Base-by-base conservation (phyloP, 2,797 vertebrate species). In the Bradypodion ventrale region DNA sequence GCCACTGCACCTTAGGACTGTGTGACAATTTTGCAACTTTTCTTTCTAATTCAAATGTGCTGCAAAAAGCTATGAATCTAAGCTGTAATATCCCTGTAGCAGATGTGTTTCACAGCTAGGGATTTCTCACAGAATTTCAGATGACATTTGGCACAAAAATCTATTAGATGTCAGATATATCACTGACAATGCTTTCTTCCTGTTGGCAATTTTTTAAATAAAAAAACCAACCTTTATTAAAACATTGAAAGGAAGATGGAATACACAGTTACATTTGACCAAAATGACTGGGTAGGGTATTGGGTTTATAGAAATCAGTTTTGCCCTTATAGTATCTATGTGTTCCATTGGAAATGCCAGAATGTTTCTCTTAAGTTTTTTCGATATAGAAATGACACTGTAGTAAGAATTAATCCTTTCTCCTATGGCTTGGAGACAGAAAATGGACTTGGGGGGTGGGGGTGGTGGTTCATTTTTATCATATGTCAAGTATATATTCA, bases 221-320 rank as follows among this genome's bases (percentile, higher is more conserved):
- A n/a, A 23, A 40, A 83, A 78, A 32, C 21, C 44, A 44, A 80
- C 15, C 40, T 90, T 83, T 91, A 87, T 92, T 86, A 78, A 90
- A 83, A 12, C 1, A 66, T 29, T 78, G 72, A 1, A 59, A 16
- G 40, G 78, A 85, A 59, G 72, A 2, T 29, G 0, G 0, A 9
- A 63, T 42, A 23, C 42, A 75, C 46, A 68, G n/a, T 42, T 60
- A 25, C 1, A 74, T 81, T 87, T 86, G 23, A 80, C 40, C 23
- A 44, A 9, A 84, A 74, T 60, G 23, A 2, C 0, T 62, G 52
- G 35, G 62, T 87, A 83, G 12, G 19, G 9, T 15, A 19, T 2
- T 9, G 86, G 44, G 25, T 83, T 79, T 82, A 19, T 86, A 27
- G 73, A 1, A 27, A 1, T 21, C 52, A 56, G 52, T 15, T 56